Evolutionary conservation across 2,888 invertebrate species (phyloP).

Genomic region (Athalia circularis): DNA sequence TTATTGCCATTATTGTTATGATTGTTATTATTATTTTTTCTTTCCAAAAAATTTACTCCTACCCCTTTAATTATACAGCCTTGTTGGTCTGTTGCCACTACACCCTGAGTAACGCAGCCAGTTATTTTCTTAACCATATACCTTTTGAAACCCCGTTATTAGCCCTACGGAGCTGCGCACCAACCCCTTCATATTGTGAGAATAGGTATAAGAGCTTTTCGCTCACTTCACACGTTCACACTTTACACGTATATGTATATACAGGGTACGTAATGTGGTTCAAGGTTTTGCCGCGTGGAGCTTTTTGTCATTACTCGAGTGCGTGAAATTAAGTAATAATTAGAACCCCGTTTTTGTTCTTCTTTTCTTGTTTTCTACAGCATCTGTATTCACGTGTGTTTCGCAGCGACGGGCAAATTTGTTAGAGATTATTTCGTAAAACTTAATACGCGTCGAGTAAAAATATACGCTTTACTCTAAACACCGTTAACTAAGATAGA

Average conservation of each 20-base stretch:
- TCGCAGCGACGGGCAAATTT: no score
- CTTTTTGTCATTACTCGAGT: conserved; percentile 25
- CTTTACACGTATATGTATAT: not conserved
- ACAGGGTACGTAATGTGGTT: not conserved
- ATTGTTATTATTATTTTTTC: not conserved
- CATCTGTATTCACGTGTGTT: not conserved
- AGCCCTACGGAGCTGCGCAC: not conserved
- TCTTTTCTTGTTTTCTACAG: not conserved
- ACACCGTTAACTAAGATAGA: no score
- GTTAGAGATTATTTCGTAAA: no score
- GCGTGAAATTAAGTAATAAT: conserved; percentile 25
- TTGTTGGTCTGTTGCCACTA: not conserved
- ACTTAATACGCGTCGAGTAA: no score
- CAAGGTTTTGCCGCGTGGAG: not conserved
- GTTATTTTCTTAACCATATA: conserved; percentile 39
- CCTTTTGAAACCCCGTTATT: conserved; percentile 31
- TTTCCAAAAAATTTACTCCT: conserved; percentile 3
- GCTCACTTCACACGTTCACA: no score
- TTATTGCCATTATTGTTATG: no score
- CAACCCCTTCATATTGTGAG: conserved; percentile 4
- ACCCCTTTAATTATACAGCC: conserved; percentile 15
- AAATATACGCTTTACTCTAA: no score
- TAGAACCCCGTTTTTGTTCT: not conserved
- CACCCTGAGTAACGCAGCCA: conserved; percentile 1
- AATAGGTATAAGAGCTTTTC: conserved; percentile 11